Percentiles rank a stretch among this genome's conserved stretches.
phyloP scores from a whole-genome alignment of 1,140 invertebrate genomes.

The Cheumatopsyche charites region DNA sequence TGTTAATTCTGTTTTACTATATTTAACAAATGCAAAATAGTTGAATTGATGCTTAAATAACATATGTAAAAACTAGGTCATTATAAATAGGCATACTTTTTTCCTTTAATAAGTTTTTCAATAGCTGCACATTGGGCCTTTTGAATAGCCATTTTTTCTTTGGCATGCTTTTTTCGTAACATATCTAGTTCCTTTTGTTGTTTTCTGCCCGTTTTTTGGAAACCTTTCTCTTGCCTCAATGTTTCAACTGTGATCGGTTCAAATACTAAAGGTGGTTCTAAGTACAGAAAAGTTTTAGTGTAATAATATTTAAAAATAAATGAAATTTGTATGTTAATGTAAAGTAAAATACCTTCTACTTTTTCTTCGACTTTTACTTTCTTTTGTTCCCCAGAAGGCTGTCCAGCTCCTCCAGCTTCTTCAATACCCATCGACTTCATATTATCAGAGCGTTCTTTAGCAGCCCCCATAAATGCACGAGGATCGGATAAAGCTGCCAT shows the following conservation, averaged over 20 bases:
- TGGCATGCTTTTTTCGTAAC: constrained; percentile 90
- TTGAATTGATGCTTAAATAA: background rate
- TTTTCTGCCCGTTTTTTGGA: constrained; percentile 93
- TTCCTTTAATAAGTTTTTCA: constrained; percentile 93
- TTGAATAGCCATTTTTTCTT: constrained; percentile 90
- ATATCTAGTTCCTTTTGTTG: constrained; percentile 95
- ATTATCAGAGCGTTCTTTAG: constrained; percentile 86
- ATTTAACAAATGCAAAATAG: constrained; percentile 10
- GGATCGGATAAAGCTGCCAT: constrained; percentile 98
- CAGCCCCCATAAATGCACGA: constrained; percentile 86
- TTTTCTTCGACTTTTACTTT: constrained; percentile 70
- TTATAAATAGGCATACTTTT: constrained; percentile 72
- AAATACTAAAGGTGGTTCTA: constrained; percentile 76
- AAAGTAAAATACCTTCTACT: constrained; percentile 64
- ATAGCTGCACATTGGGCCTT: constrained; percentile 94
- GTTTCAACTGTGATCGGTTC: constrained; percentile 92
- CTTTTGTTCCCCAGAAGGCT: constrained; percentile 62
- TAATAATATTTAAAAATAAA: background rate
- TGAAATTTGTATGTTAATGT: constrained; percentile 10
- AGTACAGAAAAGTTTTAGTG: constrained; percentile 31
- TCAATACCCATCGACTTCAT: constrained; percentile 95
- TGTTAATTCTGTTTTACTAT: constrained; percentile 79
- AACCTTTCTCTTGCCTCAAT: constrained; percentile 90
- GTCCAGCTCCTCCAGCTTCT: constrained; percentile 69
- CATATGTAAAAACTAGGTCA: constrained; percentile 17